phyloP scores from a whole-genome alignment of 2,888 invertebrate species.

The Incurvaria masculella region DNA sequence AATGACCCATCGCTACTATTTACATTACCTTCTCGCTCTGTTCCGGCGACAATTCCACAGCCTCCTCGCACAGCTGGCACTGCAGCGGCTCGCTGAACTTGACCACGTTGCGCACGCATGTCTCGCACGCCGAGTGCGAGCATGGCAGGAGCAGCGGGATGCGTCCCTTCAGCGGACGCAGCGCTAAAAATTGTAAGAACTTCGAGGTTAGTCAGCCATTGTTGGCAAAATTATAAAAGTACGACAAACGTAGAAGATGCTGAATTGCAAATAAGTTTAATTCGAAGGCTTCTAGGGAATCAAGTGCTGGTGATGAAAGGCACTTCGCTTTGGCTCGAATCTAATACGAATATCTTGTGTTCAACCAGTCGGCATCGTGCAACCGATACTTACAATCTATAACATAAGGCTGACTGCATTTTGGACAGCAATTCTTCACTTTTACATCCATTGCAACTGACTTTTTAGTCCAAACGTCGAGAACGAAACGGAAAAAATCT shows the following conservation, averaged over 20 bases:
- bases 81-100: slow-evolving; percentile 39
- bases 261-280: too few relatives aligned
- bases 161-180: slow-evolving; percentile 24
- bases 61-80: slow-evolving; percentile 46
- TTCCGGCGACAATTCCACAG: slow-evolving; percentile 24
- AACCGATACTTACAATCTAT: slow-evolving; percentile 40
- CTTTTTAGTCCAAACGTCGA: too few relatives aligned
- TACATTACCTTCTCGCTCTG: slow-evolving; percentile 21
- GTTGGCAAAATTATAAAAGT: too few relatives aligned
- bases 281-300: too few relatives aligned
- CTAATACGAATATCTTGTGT: too few relatives aligned
- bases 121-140: slow-evolving; percentile 66
- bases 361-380: too few relatives aligned
- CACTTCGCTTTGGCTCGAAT: too few relatives aligned
- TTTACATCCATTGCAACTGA: slow-evolving; percentile 33
- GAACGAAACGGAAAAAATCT: too few relatives aligned
- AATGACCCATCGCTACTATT: too few relatives aligned
- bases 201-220: background rate
- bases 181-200: slow-evolving; percentile 6
- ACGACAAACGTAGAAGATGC: too few relatives aligned
- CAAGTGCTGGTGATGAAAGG: too few relatives aligned
- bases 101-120: slow-evolving; percentile 47
- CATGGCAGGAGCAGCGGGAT: slow-evolving; percentile 62
- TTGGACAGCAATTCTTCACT: slow-evolving; percentile 36
- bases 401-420: slow-evolving; percentile 37